Evolutionary conservation across 2,113 vertebrate genomes (phyloP).

Genomic region (Clarias macrocephalus): DNA sequence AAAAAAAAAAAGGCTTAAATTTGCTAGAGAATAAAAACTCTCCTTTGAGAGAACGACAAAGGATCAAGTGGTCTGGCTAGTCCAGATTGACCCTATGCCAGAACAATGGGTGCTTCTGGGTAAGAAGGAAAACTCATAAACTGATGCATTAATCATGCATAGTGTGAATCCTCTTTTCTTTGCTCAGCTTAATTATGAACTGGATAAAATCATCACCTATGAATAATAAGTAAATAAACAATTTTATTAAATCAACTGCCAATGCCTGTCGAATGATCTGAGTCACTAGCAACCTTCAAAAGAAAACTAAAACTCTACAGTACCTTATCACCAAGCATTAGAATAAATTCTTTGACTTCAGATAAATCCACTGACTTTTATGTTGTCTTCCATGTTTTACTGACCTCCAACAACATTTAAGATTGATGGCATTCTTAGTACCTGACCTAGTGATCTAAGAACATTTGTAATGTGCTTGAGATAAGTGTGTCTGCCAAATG

Average conservation of each 20-base stretch:
- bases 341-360: background rate
- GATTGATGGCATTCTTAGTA: background rate
- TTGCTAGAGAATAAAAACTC: too few species aligned
- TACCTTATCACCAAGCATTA: background rate
- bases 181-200: background rate
- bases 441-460: background rate
- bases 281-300: background rate
- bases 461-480: background rate
- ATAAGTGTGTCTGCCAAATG: background rate
- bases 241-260: background rate
- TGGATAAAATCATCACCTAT: background rate
- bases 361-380: background rate
- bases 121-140: too few species aligned
- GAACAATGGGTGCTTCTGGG: too few species aligned
- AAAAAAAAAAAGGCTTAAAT: too few species aligned
- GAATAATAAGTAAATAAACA: slow-evolving; percentile 11
- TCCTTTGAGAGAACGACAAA: too few species aligned
- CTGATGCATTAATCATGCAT: too few species aligned
- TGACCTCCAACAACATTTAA: background rate
- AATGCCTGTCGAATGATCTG: background rate
- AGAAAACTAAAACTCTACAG: background rate
- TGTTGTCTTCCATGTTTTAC: background rate
- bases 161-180: background rate
- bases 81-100: too few species aligned
- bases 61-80: too few species aligned